Base-by-base conservation (phyloP, 2,797 vertebrate genomes). In the Rhinatrema bivittatum region DNA sequence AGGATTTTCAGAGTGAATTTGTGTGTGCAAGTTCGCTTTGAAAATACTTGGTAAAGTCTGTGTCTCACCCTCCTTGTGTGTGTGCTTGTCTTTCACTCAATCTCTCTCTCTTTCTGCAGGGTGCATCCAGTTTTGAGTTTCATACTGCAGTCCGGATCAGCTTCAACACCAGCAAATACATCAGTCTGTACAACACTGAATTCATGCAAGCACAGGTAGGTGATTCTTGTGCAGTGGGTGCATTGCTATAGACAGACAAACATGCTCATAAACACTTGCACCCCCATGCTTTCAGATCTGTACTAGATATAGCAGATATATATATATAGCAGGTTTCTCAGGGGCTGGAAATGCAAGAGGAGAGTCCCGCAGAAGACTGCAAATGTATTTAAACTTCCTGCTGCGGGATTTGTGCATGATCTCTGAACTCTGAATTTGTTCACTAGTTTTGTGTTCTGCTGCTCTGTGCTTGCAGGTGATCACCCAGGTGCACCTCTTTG, bases 111-210 rank as follows among this genome's bases (percentile, higher is more conserved):
- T 32, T 7, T 20, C 39, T 7, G 3, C 50, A 74, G 68, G 35
- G 17, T 3, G 50, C 52, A 7, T 44, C 50, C 33, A 48, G 10
- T 11, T 9, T 18, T 37, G 56, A 28, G 27, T 48, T 68, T 30
- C 48, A 50, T 46, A 74, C 45, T 30, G 64, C 51, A 0, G 21
- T 72, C 14, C 52, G 47, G 13, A 7, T 70, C 29, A 50, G 46
- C 17, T 70, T 74, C 60, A 58, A 68, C 18, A 62, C 51, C 39
- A 42, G 25, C 46, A 62, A 16, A 36, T 67, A 65, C 2, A 62
- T 56, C 37, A 45, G 71, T 22, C 25, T 64, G 14, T 62, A 68
- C 0, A 33, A 46, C 18, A 34, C 33, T 22, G 51, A 50, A 0
- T 33, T 58, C 39, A 47, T 61, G 12, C 5, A 31, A 16, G 39